These are phyloP conservation scores for Tarsius wallacei DNA, from an alignment of 2,797 vertebrate genomes.

Conservation along the genomic window DNA sequence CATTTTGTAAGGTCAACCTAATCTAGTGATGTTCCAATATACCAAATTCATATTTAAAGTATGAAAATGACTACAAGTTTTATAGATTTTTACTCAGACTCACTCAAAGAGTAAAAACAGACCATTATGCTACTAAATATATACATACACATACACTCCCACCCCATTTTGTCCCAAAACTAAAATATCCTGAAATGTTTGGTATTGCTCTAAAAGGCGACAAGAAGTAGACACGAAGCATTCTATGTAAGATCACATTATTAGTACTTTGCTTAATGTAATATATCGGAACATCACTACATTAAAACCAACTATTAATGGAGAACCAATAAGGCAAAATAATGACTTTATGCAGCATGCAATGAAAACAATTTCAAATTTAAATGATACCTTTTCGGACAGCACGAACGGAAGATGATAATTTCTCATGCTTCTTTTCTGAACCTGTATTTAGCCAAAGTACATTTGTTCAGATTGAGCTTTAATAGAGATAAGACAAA, in stretches of 20 bases:
- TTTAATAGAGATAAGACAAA: constrained; percentile 93
- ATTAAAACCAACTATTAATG: constrained; percentile 85
- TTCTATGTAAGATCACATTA: background rate
- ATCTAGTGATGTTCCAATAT: constrained; percentile 91
- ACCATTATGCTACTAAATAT: background rate
- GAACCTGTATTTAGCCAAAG: constrained; percentile 96
- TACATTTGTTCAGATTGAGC: constrained; percentile 94
- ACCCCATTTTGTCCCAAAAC: background rate
- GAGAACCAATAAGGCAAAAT: constrained; percentile 85
- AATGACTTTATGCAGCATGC: constrained; percentile 91
- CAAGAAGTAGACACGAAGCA: constrained; percentile 60
- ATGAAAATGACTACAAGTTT: constrained; percentile 33
- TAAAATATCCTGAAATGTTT: constrained; percentile 1
- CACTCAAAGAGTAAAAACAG: background rate
- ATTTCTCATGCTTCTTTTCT: constrained; percentile 99
- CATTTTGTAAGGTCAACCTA: constrained; percentile 81
- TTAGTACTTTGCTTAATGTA: background rate
- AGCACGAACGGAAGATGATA: constrained; percentile 98
- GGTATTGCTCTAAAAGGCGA: constrained; percentile 58
- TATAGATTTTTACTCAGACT: constrained; percentile 25
- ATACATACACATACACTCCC: background rate
- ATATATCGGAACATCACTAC: constrained; percentile 91
- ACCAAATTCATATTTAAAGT: constrained; percentile 40
- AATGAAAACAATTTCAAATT: constrained; percentile 93
- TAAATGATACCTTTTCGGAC: constrained; percentile 97